Base-by-base conservation (phyloP, 2,797 vertebrate species). In the Falco berigora region DNA sequence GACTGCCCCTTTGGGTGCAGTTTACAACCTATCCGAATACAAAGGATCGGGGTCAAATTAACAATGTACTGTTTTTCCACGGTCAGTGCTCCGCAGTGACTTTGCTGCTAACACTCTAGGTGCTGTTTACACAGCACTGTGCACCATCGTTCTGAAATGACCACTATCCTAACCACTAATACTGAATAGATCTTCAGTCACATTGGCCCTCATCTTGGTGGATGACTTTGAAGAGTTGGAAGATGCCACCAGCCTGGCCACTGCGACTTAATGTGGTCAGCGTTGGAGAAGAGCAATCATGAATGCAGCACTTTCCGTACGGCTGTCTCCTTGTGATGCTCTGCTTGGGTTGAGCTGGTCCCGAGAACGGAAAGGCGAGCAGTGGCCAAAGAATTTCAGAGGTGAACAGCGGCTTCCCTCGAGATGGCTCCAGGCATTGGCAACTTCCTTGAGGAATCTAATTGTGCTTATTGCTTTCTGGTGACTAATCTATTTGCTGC, bases 31-130 rank as follows among this genome's bases (percentile, higher is more conserved):
- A 30, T 21, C 5, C n/a, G 18, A 86, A 68, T 34, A n/a, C 7
- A 27, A 34, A 27, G 25, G n/a, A 53, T 14, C 72, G n/a, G 30
- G 10, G 5, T 40, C 61, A 66, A 61, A 69, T 12, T 36, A 56
- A 22, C 46, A 36, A 15, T 2, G 14, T 58, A 21, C 7, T 2
- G 0, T 9, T 74, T 71, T 42, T 5, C 23, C 27, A 16, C 1
- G 2, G 28, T 38, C 38, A 23, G 25, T 50, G 21, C n/a, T 78
- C 34, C 52, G 32, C 9, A 7, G 19, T 19, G n/a, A 62, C 63
- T 59, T 74, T 52, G 34, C 46, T 66, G 44, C 25, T 42, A 13
- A 55, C 0, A 1, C 30, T 61, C 23, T 14, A 42, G 25, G 38
- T 67, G 66, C 40, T 24, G 2, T 13, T 50, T 77, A 24, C 38